Conservation (phyloP, 1,140 invertebrate genomes). For the Adoxophyes honmai region DNA sequence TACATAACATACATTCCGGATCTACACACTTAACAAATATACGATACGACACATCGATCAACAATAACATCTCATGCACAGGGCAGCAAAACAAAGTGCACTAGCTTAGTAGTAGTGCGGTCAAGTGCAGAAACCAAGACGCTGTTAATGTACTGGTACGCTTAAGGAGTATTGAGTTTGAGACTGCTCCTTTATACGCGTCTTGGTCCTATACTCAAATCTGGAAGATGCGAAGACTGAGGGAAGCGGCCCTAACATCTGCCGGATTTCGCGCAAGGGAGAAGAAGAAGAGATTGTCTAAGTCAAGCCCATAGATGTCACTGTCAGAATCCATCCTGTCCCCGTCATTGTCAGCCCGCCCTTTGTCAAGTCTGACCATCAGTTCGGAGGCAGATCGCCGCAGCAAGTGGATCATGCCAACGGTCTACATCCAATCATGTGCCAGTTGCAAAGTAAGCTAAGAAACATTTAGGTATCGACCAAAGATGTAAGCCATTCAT, state of each 20-base stretch:
- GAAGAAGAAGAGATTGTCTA: background rate
- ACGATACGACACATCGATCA: conserved; percentile 12
- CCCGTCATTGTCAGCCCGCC: no score
- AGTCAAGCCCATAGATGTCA: background rate
- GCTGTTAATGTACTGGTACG: background rate
- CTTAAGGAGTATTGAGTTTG: background rate
- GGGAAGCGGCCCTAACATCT: conserved; percentile 4
- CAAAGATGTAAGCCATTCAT: conserved; percentile 15
- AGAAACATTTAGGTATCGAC: conserved; percentile 3
- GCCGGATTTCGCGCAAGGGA: background rate
- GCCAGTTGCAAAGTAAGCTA: conserved; percentile 14
- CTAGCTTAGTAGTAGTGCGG: conserved; percentile 11
- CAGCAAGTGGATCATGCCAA: conserved; percentile 7
- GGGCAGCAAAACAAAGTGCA: conserved; percentile 13
- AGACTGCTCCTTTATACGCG: background rate
- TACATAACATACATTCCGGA: background rate
- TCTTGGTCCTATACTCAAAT: conserved; percentile 6
- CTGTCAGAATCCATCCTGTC: background rate
- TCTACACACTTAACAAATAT: conserved; percentile 13
- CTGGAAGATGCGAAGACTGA: conserved; percentile 8
- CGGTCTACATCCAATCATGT: conserved; percentile 7
- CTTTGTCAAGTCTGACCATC: no score
- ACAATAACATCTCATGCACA: conserved; percentile 15
- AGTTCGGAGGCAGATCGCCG: background rate
- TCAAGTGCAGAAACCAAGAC: conserved; percentile 14